phyloP scores from a whole-genome alignment of 2,113 vertebrate genomes.

The Willisornis vidua region DNA sequence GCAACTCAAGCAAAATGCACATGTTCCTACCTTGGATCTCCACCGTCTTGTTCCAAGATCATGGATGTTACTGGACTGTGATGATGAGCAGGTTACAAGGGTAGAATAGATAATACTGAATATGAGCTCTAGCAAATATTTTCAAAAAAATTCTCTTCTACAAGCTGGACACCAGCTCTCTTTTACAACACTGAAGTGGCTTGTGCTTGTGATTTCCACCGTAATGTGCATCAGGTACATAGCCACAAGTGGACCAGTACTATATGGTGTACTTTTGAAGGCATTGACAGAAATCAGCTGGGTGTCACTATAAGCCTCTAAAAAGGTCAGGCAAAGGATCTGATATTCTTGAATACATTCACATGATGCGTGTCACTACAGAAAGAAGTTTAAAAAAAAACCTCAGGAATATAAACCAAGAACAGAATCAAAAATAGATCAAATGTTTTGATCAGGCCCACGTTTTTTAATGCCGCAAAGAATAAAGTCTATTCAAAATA shows the following conservation, averaged over 20 bases:
- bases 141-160: not conserved
- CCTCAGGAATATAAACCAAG: not conserved
- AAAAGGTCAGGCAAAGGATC: not conserved
- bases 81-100: not conserved
- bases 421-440: not conserved
- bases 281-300: not conserved
- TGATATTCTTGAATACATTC: not conserved
- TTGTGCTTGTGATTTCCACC: not conserved
- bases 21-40: not conserved
- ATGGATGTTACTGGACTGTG: not conserved
- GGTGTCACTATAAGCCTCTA: not conserved
- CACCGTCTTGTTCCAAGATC: not conserved
- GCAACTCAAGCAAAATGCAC: not conserved
- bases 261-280: not conserved
- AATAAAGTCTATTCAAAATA: not conserved
- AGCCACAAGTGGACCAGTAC: fast-evolving
- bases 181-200: not conserved
- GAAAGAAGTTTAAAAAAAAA: not conserved
- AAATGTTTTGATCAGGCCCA: not conserved
- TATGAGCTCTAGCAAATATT: not conserved
- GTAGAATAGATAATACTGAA: not conserved
- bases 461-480: not conserved
- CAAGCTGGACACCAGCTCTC: not conserved
- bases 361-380: not conserved
- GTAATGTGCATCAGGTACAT: fast-evolving